Evolutionary conservation across 1,140 invertebrate species (phyloP).

Genomic region (Archegozetes longisetosus): DNA sequence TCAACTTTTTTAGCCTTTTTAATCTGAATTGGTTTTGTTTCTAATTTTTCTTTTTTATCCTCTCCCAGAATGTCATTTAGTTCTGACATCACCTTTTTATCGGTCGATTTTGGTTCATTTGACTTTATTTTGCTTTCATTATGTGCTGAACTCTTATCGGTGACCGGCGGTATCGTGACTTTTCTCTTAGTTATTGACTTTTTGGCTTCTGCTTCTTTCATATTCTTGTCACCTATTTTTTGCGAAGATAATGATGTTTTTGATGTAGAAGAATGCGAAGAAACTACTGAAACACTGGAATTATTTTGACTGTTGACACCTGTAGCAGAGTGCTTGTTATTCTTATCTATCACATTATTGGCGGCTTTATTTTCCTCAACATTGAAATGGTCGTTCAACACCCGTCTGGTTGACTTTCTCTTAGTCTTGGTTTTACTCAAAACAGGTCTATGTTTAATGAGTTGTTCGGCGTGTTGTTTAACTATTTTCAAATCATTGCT

Average conservation of each 20-base stretch:
- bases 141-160: neutral
- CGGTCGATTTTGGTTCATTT: neutral
- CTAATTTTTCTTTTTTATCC: neutral
- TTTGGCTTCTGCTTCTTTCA: too few relatives aligned
- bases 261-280: too few relatives aligned
- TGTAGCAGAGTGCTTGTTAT: too few relatives aligned
- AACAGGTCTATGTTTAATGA: neutral
- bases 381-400: neutral
- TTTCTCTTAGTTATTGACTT: neutral
- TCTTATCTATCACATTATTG: too few relatives aligned
- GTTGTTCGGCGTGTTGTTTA: too few relatives aligned
- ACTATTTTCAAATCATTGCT: neutral
- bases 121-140: neutral
- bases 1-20: neutral
- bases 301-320: too few relatives aligned
- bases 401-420: neutral
- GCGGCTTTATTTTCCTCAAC: neutral
- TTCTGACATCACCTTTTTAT: neutral
- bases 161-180: neutral
- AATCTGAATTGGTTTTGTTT: neutral
- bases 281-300: too few relatives aligned
- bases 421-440: neutral
- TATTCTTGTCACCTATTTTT: too few relatives aligned
- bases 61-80: neutral
- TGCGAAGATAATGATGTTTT: too few relatives aligned